phyloP scores from a whole-genome alignment of 2,888 invertebrate genomes.

The Plusia festucae region DNA sequence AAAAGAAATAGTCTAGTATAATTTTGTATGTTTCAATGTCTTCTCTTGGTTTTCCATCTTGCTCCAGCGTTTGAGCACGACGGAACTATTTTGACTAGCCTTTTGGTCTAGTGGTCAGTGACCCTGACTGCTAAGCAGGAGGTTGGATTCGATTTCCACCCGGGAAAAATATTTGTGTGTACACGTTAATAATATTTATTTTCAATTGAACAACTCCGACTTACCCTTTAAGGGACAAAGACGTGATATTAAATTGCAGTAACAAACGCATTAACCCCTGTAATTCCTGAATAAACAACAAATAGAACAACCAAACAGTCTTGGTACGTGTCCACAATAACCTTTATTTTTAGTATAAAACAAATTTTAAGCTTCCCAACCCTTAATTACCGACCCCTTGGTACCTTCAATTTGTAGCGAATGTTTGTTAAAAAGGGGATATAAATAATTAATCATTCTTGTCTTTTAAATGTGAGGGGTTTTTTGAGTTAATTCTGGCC shows the following conservation, averaged over 20 bases:
- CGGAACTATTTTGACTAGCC: no score
- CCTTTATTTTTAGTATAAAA: constrained; percentile 24
- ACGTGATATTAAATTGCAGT: background rate
- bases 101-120: no score
- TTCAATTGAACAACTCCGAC: background rate
- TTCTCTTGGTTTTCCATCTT: no score
- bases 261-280: background rate
- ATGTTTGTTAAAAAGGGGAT: constrained; percentile 53
- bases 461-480: constrained; percentile 35
- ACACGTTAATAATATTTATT: no score
- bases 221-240: background rate
- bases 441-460: constrained; percentile 51
- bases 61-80: no score
- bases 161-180: no score
- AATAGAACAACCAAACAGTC: background rate
- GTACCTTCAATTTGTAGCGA: constrained; percentile 39
- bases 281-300: background rate
- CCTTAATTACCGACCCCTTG: constrained; percentile 39
- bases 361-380: constrained; percentile 28
- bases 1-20: no score
- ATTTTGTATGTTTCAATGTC: no score
- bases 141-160: no score
- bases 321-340: constrained; percentile 7
- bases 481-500: constrained; percentile 14
- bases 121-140: no score